Evolutionary conservation across 2,797 vertebrate genomes (phyloP), one percentile per base, ranked within the genome.

Genomic region (Acrocephalus scirpaceus): DNA sequence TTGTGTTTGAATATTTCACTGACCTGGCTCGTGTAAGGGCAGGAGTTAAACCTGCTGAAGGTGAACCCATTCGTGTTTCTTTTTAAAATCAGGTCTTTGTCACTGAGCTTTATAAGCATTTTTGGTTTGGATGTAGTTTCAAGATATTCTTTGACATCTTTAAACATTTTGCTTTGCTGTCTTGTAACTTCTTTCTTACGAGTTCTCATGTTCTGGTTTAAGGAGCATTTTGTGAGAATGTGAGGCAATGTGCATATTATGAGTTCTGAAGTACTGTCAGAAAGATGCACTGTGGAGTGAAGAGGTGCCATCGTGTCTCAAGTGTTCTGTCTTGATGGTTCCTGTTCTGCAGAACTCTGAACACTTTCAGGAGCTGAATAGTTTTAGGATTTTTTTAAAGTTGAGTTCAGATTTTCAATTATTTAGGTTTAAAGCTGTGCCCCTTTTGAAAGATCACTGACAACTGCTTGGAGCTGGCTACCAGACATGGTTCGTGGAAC

Each of bases 211-310:
- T 38, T 92, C 62, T 34, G 58, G 50, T 72, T 72, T 57, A 26
- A 75, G 69, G 67, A 70, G 45, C 1, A 0, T 79, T 73, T n/a
- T 84, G 56, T 83, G 53, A 61, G 80, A 57, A 19, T 50, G 38
- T 36, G 66, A 73, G 91, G 69, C 64, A 74, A 4, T 2, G 29
- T 51, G 45, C 5, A 0, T 21, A 3, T 47, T 22, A 71, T 5
- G 23, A 13, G 26, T 91, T 95, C 65, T 92, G 76, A 87, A 85
- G 72, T 36, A 16, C 50, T 92, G 88, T 86, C 95, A 90, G 7
- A 80, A 88, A 42, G 67, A 78, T 92, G 69, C 66, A 15, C 38
- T 2, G 1, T 66, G 51, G 76, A 86, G 10, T 42, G 69, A 77
- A 87, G 64, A 53, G 25, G 25, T 38, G 38, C 34, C n/a, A 3